Conservation (phyloP, 2,797 vertebrate genomes). For the Syngnathus rostellatus region DNA sequence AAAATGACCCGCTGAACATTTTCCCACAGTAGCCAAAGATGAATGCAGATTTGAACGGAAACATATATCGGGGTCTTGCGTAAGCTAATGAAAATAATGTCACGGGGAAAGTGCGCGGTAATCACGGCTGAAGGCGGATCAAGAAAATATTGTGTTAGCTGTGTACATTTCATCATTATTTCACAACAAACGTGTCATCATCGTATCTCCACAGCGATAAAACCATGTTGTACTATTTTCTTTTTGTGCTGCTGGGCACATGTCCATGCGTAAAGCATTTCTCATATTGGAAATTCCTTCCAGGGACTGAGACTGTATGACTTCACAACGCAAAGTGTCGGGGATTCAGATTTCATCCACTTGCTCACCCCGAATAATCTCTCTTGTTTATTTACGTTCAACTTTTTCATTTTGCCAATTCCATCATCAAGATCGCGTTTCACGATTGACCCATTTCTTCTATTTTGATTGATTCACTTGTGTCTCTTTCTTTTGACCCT, state of each 20-base stretch:
- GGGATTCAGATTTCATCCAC: neutral
- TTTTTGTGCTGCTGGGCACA: neutral
- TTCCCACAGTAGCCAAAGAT: neutral
- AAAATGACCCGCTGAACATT: neutral
- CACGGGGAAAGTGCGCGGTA: neutral
- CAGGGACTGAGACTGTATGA: neutral
- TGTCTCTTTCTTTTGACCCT: neutral
- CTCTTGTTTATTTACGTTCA: constrained; percentile 2
- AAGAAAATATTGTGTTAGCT: neutral
- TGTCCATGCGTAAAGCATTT: neutral
- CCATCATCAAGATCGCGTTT: neutral
- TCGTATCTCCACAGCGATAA: neutral
- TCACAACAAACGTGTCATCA: constrained; percentile 24
- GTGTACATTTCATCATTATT: constrained; percentile 35
- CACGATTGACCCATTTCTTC: no score
- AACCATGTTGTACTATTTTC: neutral
- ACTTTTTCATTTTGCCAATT: neutral
- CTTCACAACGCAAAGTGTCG: constrained; percentile 3
- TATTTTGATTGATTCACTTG: neutral
- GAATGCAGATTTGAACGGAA: neutral
- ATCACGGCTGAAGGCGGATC: constrained; percentile 1
- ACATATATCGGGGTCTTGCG: neutral
- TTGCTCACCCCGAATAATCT: neutral
- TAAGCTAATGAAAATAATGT: constrained; percentile 5
- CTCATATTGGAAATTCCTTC: neutral